Conservation (phyloP, 2,888 invertebrate genomes). For the Lasioglossum figueresi region DNA sequence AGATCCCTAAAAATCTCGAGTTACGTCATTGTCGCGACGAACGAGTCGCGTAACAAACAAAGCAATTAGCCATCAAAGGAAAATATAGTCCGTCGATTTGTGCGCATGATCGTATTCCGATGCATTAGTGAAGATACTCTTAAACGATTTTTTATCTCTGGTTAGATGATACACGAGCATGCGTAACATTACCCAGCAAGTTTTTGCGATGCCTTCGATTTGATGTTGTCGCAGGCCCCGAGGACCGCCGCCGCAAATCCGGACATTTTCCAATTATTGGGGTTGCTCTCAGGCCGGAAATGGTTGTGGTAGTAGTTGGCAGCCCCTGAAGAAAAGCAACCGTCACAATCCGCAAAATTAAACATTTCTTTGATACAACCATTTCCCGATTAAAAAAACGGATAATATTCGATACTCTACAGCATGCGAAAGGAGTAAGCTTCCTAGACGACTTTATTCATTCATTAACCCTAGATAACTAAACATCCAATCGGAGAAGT, state of each 20-base stretch:
- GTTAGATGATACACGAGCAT: constrained; percentile 24
- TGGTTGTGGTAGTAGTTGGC: constrained; percentile 76
- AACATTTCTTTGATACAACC: background rate
- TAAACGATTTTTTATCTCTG: constrained; percentile 50
- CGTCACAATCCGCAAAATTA: background rate
- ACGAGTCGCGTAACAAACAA: background rate
- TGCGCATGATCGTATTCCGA: constrained; percentile 27
- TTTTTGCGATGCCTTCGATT: constrained; percentile 80
- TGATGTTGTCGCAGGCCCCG: constrained; percentile 80
- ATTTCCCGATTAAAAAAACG: background rate
- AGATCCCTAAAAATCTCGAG: background rate
- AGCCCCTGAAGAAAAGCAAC: constrained; percentile 76
- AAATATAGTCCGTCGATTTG: constrained; percentile 4
- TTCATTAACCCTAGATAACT: no score
- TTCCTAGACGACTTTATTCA: no score
- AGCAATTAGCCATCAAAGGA: background rate
- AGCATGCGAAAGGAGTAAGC: background rate
- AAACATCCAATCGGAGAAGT: background rate
- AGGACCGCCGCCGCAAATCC: constrained; percentile 83
- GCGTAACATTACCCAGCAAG: constrained; percentile 77
- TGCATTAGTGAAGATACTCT: constrained; percentile 11
- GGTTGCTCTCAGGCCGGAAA: constrained; percentile 78
- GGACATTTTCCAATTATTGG: constrained; percentile 84
- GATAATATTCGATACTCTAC: background rate
- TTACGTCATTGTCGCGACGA: background rate